A percentile compares a stretch with the other conserved stretches of the same genome.
Evolutionary conservation across 2,113 vertebrate species (phyloP).

Genomic region (Brachyhypopomus occidentalis): DNA sequence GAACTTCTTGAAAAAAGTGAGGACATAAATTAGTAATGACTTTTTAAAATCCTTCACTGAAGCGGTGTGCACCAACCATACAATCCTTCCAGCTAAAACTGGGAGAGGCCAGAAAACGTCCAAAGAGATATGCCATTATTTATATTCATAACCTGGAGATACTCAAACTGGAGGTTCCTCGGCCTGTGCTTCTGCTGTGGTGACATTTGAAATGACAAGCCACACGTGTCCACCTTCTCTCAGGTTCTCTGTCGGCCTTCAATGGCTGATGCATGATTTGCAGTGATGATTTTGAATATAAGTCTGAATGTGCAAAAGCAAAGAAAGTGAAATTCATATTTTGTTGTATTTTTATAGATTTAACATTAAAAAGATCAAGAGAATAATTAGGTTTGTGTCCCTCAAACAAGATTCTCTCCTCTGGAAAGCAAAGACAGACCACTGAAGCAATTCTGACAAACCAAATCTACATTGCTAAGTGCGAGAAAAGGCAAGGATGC

Average conservation of each 20-base stretch:
- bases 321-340: background rate
- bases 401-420: background rate
- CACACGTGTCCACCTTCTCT: background rate
- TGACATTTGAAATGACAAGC: background rate
- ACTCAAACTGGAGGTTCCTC: background rate
- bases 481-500: background rate
- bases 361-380: background rate
- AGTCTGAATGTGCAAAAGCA: background rate
- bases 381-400: background rate
- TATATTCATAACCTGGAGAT: background rate
- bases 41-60: background rate
- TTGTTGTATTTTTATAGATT: background rate
- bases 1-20: background rate
- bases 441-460: constrained; percentile 16
- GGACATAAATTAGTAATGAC: background rate
- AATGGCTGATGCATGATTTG: background rate
- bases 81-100: too few relatives aligned
- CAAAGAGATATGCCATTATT: background rate
- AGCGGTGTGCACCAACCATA: background rate
- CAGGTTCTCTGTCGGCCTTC: background rate
- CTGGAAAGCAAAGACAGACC: background rate
- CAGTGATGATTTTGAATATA: background rate
- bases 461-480: constrained; percentile 4
- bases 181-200: background rate
- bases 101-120: too few relatives aligned